Evolutionary conservation across 2,113 vertebrate genomes (phyloP).

Genomic region (Poecilia latipinna): DNA sequence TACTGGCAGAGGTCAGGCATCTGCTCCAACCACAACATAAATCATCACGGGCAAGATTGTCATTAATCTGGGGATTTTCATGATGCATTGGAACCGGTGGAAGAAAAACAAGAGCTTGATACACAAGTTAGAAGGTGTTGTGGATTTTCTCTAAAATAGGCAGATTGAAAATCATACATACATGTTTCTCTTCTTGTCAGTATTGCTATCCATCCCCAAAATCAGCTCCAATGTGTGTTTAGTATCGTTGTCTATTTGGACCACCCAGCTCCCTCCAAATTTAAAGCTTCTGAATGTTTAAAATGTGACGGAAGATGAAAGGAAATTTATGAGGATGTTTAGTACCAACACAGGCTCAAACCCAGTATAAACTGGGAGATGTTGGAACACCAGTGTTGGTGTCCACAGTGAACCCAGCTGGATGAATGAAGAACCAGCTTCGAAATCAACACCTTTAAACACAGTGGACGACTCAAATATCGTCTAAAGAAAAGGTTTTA

Average conservation of each 20-base stretch:
- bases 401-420: neutral
- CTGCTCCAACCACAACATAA: too few relatives aligned
- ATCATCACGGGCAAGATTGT: too few relatives aligned
- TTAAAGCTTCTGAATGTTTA: neutral
- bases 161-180: too few relatives aligned
- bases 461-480: neutral
- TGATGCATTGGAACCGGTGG: too few relatives aligned
- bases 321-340: neutral
- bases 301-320: neutral
- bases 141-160: too few relatives aligned
- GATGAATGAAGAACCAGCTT: neutral
- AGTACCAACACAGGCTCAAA: neutral
- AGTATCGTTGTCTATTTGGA: neutral
- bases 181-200: too few relatives aligned
- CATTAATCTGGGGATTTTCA: too few relatives aligned
- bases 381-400: neutral
- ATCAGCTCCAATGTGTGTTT: neutral
- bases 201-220: too few relatives aligned
- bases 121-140: neutral
- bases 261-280: neutral
- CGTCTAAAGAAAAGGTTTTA: neutral
- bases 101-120: neutral
- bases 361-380: neutral
- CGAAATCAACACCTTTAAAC: neutral
- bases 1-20: slow-evolving; percentile 21